These are phyloP conservation scores for Aurelia sp. DNA, from an alignment of 30 jellyfish, hydroid and myxozoan genomes.

Conservation along the genomic window DNA sequence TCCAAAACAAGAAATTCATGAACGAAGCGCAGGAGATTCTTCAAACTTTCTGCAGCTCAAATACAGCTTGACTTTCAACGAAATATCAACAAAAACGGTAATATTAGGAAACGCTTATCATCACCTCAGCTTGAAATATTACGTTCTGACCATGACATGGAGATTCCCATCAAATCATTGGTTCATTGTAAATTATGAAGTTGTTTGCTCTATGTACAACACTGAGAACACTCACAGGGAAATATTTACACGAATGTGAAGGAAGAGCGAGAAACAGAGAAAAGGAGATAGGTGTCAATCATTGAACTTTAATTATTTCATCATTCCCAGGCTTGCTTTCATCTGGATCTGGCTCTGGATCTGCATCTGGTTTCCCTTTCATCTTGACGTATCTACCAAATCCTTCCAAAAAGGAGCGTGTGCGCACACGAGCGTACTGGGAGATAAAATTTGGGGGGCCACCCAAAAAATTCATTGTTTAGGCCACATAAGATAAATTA, in stretches of 20 bases:
- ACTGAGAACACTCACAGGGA: constrained; percentile 39
- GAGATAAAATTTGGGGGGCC: no score
- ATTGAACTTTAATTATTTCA: no score
- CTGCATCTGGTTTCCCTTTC: no score
- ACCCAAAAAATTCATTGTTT: no score
- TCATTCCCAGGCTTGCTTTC: no score
- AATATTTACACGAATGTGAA: constrained; percentile 36
- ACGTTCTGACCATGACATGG: constrained; percentile 59
- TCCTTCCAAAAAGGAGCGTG: no score
- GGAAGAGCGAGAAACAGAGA: constrained; percentile 20
- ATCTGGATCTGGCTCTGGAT: no score
- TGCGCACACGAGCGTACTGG: no score
- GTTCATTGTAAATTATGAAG: constrained; percentile 3
- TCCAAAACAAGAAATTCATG: no score
- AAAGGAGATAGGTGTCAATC: constrained; percentile 11
- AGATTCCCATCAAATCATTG: constrained; percentile 13
- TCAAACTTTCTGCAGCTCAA: background rate
- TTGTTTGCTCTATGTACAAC: constrained; percentile 20
- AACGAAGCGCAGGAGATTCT: no score
- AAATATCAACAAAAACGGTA: background rate
- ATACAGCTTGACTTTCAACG: background rate
- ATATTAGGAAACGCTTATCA: constrained; percentile 13
- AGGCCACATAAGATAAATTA: no score
- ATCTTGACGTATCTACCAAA: no score
- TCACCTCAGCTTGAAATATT: constrained; percentile 44